Base-by-base conservation (phyloP, 2,113 vertebrate genomes). In the Sylvilagus bachmani region DNA sequence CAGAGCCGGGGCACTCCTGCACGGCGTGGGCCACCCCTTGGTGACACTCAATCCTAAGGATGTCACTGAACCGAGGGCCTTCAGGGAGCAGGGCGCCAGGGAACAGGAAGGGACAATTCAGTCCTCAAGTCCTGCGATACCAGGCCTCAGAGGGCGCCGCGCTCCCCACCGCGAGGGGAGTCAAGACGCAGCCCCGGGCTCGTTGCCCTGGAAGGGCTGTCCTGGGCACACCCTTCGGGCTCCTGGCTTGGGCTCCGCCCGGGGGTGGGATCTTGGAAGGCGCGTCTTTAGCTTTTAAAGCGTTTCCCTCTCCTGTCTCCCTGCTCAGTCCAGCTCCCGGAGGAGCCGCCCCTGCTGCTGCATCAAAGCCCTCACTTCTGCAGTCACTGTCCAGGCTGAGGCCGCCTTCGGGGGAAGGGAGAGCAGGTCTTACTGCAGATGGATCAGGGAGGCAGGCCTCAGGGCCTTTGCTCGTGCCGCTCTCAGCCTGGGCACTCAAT, bases 51-150 rank as follows among this genome's bases (percentile, higher is more conserved):
- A 61, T 86, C 66, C 71, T 69, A 44, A 61, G n/a, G 89, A 44
- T 33, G 10, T 9, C 44, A 8, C 61, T 17, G 53, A 73, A 70
- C 55, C 83, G 83, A 82, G 27, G 62, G 6, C 5, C 31, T 82
- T 78, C 91, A 62, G 80, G 91, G n/a, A 61, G 92, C 27, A 5
- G 70, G n/a, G n/a, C n/a, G 44, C 24, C 66, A 25, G 66, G 69
- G 67, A 86, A 89, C 71, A 75, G 53, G 75, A 85, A 85, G 33
- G 81, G 80, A 31, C 62, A 92, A 93, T 80, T 89, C 75, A 75
- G 92, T 61, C 74, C 71, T 36, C 51, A 78, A 81, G 53, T 53
- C 93, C 96, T 96, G 90, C 95, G 90, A 96, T 96, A 86, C 36
- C 24, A 22, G n/a, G 89, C 95, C 96, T 97, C 78, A 79, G 90